Conservation (phyloP, 2,797 vertebrate genomes). For the Taenioides sp. region DNA sequence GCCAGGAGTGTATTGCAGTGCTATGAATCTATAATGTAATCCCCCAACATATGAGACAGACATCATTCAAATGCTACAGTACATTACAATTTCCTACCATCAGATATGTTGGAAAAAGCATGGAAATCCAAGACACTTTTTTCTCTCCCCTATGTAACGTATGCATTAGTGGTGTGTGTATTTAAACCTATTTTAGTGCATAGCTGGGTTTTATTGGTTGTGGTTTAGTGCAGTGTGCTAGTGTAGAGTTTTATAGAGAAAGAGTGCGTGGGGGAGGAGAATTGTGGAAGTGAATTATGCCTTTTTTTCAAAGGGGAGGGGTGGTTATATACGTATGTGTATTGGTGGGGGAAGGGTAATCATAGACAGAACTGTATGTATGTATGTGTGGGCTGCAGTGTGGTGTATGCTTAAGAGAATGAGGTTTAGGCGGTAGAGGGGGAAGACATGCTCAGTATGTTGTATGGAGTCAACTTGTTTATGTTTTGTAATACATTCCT, state of each 20-base stretch:
- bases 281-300: constrained; percentile 75
- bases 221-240: constrained; percentile 32
- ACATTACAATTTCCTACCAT: constrained; percentile 57
- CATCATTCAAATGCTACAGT: constrained; percentile 62
- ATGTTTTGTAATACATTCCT: constrained; percentile 10
- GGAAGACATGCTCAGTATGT: constrained; percentile 35
- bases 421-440: constrained; percentile 27
- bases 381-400: constrained; percentile 60
- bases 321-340: constrained; percentile 69
- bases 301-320: constrained; percentile 69
- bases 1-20: constrained; percentile 44
- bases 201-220: constrained; percentile 24
- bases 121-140: constrained; percentile 44
- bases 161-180: constrained; percentile 17
- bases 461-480: constrained; percentile 27
- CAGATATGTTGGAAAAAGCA: constrained; percentile 57
- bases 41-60: constrained; percentile 55
- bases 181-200: constrained; percentile 6
- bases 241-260: constrained; percentile 63
- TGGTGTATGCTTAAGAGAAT: constrained; percentile 22
- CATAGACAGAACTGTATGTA: constrained; percentile 65
- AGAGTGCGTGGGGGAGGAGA: constrained; percentile 69
- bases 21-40: constrained; percentile 75
- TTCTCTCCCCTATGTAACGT: constrained; percentile 6
- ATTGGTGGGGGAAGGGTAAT: constrained; percentile 67